Evolutionary conservation across 2,797 vertebrate genomes (phyloP), one percentile per base, ranked within the genome.

Genomic region (Miichthys miiuy): DNA sequence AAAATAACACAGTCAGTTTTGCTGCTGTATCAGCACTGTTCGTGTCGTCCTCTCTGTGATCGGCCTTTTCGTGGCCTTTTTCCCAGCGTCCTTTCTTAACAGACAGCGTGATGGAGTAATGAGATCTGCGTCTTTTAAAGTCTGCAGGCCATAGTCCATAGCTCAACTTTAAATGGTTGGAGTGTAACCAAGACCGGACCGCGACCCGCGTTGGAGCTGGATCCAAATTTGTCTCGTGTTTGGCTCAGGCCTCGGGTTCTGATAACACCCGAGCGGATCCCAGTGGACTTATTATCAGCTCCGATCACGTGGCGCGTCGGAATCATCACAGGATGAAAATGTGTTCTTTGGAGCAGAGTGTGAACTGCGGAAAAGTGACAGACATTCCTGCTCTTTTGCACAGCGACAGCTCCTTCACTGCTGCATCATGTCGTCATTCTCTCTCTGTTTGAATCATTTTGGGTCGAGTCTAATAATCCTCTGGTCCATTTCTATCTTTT

Each of bases 211-310:
- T 17, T 38, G 11, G 11, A 34, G 11, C 7, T 5, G 2, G 2
- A 16, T 50, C 14, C 8, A 60, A 5, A 42, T 30, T n/a, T 11
- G 8, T 44, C 30, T 50, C 14, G 17, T 47, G 13, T 17, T 55
- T 41, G 51, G 51, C 1, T 13, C 58, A 46, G 42, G 25, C 48
- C 50, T 69, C 2, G 3, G 58, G n/a, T 57, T 14, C 51, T 41
- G 3, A 48, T 20, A 46, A 61, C 25, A 18, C 30, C n/a, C 1
- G 6, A 20, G 42, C 12, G 27, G 50, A 38, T 55, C 42, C 44
- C 58, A 14, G 52, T 18, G 67, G 30, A 63, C 65, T 62, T 38
- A 52, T 62, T 63, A 52, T 57, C 67, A 17, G 44, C 46, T 66
- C 21, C 27, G 30, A 41, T 58, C n/a, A 42, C 21, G 16, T 38